Conservation (phyloP, 2,113 vertebrate genomes). For the Morone chrysops region DNA sequence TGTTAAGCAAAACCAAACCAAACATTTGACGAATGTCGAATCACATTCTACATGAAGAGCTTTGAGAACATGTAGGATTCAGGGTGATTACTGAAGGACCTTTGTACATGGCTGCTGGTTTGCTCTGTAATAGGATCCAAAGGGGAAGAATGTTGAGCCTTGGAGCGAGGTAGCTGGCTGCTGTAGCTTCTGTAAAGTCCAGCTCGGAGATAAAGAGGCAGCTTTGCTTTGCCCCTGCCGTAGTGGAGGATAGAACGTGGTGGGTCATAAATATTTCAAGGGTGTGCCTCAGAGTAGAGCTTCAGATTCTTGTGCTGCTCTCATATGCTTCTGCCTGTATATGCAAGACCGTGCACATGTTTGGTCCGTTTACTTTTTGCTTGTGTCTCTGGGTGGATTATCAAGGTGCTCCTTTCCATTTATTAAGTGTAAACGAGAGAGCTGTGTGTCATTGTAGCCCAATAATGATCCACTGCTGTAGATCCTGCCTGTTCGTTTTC, state of each 20-base stretch:
- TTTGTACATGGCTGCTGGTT: slow-evolving; percentile 56
- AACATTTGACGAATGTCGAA: slow-evolving; percentile 53
- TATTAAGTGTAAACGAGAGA: slow-evolving; percentile 23
- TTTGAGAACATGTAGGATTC: slow-evolving; percentile 60
- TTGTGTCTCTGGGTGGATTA: slow-evolving; percentile 43
- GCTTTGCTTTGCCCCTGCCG: slow-evolving; percentile 52
- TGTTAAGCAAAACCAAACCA: slow-evolving; percentile 57
- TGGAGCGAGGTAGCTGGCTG: slow-evolving; percentile 24
- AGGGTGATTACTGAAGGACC: slow-evolving; percentile 38
- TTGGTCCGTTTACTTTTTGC: slow-evolving; percentile 33
- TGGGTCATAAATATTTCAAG: slow-evolving; percentile 78
- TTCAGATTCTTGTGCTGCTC: slow-evolving; percentile 57
- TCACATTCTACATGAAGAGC: slow-evolving; percentile 37
- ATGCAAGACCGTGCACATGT: slow-evolving; percentile 44
- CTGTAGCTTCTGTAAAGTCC: slow-evolving; percentile 55
- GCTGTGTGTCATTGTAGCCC: slow-evolving; percentile 36
- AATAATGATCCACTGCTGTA: slow-evolving; percentile 10
- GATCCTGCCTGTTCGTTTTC: slow-evolving; percentile 40
- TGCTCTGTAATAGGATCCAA: slow-evolving; percentile 64
- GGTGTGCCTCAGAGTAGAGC: slow-evolving; percentile 66
- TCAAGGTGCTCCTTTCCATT: slow-evolving; percentile 34
- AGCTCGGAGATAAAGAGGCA: slow-evolving; percentile 50
- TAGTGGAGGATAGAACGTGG: slow-evolving; percentile 57
- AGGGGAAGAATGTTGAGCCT: slow-evolving; percentile 65
- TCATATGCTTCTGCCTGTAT: slow-evolving; percentile 33